These are phyloP conservation scores for Coracias cyanogaster DNA, from an alignment of 2,797 vertebrate species.

Conservation along the genomic window DNA sequence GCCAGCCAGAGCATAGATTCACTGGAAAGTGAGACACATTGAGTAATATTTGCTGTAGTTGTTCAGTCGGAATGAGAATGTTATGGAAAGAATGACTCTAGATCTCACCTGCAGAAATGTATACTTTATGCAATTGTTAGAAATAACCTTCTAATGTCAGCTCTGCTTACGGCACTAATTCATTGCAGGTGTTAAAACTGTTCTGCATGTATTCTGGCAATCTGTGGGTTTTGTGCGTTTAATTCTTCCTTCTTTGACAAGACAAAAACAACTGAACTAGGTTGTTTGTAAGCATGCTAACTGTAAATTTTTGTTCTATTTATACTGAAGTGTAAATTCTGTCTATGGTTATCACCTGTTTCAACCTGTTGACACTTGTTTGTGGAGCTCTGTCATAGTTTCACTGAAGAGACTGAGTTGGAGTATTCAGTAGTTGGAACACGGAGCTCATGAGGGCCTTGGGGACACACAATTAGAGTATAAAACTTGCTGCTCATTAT, in stretches of 20 bases:
- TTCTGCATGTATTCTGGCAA: neutral
- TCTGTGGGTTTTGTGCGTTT: neutral
- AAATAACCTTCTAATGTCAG: neutral
- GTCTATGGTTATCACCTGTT: neutral
- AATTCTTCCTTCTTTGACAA: neutral
- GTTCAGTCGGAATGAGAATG: neutral
- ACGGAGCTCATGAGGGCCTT: neutral
- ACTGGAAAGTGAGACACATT: neutral
- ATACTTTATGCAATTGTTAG: neutral
- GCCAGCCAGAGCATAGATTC: neutral
- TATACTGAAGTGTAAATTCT: neutral
- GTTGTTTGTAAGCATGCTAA: neutral
- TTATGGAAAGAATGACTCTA: neutral
- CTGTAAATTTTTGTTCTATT: neutral
- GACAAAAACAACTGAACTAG: neutral
- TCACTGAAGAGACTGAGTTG: neutral
- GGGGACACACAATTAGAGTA: neutral
- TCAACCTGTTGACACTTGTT: neutral
- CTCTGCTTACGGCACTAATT: neutral
- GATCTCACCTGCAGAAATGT: neutral
- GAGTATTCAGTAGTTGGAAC: neutral
- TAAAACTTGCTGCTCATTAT: neutral
- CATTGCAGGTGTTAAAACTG: neutral
- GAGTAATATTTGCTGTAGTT: neutral
- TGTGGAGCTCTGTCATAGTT: neutral